These are phyloP conservation scores for Bimastos eiseni DNA, from an alignment of 2,888 invertebrate species.

Conservation along the genomic window DNA sequence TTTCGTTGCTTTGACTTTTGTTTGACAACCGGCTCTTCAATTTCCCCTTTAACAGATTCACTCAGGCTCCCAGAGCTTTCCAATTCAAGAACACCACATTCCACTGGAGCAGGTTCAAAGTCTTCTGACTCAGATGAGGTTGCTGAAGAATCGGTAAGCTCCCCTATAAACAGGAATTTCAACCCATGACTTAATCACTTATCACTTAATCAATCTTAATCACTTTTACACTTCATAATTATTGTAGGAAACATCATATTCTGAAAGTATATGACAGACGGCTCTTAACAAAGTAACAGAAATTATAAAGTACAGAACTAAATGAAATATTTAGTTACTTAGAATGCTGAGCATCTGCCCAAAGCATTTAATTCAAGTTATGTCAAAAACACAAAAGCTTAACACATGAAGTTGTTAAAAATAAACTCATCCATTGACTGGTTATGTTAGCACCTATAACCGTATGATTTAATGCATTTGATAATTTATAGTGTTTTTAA, in stretches of 20 bases:
- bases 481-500: neutral
- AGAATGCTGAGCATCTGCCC: no score
- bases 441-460: neutral
- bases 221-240: neutral
- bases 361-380: neutral
- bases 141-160: constrained; percentile 13
- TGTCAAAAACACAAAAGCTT: neutral
- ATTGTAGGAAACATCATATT: neutral
- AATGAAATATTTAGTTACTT: neutral
- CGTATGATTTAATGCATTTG: neutral
- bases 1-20: constrained; percentile 14
- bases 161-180: constrained; percentile 2
- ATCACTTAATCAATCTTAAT: neutral
- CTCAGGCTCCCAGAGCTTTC: constrained; percentile 7
- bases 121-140: neutral
- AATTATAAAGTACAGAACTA: neutral
- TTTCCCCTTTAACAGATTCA: neutral
- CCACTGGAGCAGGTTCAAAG: neutral
- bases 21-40: neutral
- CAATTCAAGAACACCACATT: neutral
- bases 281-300: neutral
- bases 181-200: neutral
- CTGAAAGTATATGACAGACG: no score
- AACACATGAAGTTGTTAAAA: neutral
- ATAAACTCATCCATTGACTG: neutral